Conservation (phyloP, 2,888 invertebrate genomes). For the Bugulina stolonifera region DNA sequence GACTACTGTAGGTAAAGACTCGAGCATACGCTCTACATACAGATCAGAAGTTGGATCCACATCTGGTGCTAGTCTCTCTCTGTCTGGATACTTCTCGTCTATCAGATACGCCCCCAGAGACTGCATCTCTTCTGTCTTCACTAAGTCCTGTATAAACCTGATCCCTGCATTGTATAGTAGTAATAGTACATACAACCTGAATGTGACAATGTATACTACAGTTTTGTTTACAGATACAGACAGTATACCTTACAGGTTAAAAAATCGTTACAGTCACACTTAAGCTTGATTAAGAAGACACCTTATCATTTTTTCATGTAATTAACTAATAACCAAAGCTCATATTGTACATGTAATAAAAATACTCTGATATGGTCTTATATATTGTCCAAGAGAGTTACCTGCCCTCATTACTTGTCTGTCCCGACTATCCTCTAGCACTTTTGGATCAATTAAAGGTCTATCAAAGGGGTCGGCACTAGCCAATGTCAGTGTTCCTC, state of each 20-base stretch:
- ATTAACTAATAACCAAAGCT: no score
- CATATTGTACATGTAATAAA: no score
- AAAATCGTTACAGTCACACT: no score
- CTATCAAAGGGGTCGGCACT: slow-evolving; percentile 68
- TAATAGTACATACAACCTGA: no score
- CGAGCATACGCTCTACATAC: neutral
- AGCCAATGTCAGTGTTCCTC: slow-evolving; percentile 69
- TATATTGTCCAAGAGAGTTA: no score
- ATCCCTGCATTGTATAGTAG: neutral
- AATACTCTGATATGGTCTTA: no score
- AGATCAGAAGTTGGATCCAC: slow-evolving; percentile 8
- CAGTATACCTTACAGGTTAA: no score
- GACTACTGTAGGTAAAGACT: neutral
- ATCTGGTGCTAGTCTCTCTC: slow-evolving; percentile 13
- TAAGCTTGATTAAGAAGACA: no score
- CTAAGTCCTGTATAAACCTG: neutral
- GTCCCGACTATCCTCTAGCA: slow-evolving; percentile 64
- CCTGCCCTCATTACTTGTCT: slow-evolving; percentile 72
- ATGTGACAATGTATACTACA: no score
- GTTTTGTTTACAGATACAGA: no score
- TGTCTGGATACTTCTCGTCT: slow-evolving; percentile 1
- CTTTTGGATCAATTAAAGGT: slow-evolving; percentile 81
- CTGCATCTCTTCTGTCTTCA: neutral
- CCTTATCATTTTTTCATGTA: no score
- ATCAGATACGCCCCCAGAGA: neutral